phyloP scores from a whole-genome alignment of 2,888 invertebrate species.

The Noctua janthina region DNA sequence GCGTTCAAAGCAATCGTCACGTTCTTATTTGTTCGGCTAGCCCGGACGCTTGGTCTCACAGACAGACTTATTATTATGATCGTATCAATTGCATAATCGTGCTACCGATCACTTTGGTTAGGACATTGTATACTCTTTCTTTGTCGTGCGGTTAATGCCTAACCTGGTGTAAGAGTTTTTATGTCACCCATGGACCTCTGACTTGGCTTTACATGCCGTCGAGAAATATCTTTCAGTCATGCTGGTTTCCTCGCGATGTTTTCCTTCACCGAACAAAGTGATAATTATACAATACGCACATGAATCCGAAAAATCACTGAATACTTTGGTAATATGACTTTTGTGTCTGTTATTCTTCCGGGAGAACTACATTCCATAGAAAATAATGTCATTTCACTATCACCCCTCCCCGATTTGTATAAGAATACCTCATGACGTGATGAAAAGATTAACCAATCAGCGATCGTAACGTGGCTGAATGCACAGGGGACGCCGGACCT shows the following conservation, averaged over 20 bases:
- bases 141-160: too few relatives aligned
- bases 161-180: too few relatives aligned
- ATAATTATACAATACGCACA: too few relatives aligned
- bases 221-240: too few relatives aligned
- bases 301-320: neutral
- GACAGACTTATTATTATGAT: neutral
- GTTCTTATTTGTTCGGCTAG: neutral
- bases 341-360: neutral
- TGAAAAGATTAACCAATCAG: constrained; percentile 11
- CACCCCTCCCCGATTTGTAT: neutral
- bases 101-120: neutral
- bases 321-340: neutral
- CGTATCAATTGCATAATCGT: neutral
- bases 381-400: neutral
- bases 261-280: too few relatives aligned
- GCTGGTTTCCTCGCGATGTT: too few relatives aligned
- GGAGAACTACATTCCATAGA: neutral
- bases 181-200: too few relatives aligned
- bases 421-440: constrained; percentile 9
- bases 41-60: neutral
- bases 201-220: too few relatives aligned
- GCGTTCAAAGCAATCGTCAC: neutral
- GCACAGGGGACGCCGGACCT: neutral
- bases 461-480: neutral
- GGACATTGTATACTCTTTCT: neutral